Evolutionary conservation across 2,888 invertebrate genomes (phyloP).

Genomic region (Microctonus aethiopoides): DNA sequence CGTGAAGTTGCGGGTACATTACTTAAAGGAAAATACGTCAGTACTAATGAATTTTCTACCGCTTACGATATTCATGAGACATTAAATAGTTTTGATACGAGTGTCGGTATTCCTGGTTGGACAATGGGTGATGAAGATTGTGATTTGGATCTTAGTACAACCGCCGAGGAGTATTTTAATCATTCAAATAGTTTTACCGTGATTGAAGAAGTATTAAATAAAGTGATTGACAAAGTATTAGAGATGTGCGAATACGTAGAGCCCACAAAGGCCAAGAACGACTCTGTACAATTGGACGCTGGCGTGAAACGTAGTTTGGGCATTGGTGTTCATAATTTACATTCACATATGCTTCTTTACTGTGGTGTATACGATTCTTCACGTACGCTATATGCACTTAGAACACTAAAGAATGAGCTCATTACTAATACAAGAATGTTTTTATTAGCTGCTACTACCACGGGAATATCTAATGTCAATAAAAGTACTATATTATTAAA

Average conservation of each 20-base stretch:
- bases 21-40: slow-evolving; percentile 62
- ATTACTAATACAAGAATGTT: slow-evolving; percentile 78
- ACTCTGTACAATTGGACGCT: slow-evolving; percentile 53
- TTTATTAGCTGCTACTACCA: slow-evolving; percentile 81
- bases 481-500: slow-evolving; percentile 71
- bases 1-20: slow-evolving; percentile 62
- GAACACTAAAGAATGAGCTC: slow-evolving; percentile 79
- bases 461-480: slow-evolving; percentile 73
- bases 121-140: slow-evolving; percentile 69
- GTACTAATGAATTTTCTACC: slow-evolving; percentile 59
- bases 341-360: slow-evolving; percentile 86
- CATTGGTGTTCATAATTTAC: slow-evolving; percentile 76
- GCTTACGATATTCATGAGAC: slow-evolving; percentile 59
- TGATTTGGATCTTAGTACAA: slow-evolving; percentile 71
- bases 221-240: slow-evolving; percentile 70
- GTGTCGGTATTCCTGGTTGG: slow-evolving; percentile 69
- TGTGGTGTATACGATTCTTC: slow-evolving; percentile 82
- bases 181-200: slow-evolving; percentile 66
- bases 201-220: slow-evolving; percentile 72
- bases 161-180: slow-evolving; percentile 77
- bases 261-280: slow-evolving; percentile 55
- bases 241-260: slow-evolving; percentile 56
- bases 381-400: slow-evolving; percentile 79
- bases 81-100: slow-evolving; percentile 65
- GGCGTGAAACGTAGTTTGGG: slow-evolving; percentile 56